Conservation (phyloP, 2,888 invertebrate genomes). For the Aricia artaxerxes region DNA sequence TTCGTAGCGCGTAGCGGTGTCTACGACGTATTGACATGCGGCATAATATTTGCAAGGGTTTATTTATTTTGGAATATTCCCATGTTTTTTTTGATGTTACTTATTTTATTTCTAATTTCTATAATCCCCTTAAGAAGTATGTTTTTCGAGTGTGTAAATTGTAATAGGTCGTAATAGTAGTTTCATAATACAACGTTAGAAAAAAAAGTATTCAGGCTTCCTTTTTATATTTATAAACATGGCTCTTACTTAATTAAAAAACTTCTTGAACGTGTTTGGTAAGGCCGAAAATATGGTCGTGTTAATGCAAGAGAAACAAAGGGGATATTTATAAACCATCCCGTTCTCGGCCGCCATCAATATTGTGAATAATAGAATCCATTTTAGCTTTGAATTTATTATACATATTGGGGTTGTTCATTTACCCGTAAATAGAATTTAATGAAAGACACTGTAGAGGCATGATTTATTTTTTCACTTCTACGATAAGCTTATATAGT, state of each 20-base stretch:
- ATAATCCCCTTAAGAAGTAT: too few species aligned
- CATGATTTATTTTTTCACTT: not conserved
- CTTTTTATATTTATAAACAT: not conserved
- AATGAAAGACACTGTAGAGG: not conserved
- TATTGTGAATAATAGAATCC: not conserved
- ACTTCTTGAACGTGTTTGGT: not conserved
- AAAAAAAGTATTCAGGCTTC: too few species aligned
- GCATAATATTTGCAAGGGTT: too few species aligned
- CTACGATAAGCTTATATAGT: too few species aligned
- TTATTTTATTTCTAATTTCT: too few species aligned
- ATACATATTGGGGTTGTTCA: not conserved
- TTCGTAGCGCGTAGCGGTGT: not conserved
- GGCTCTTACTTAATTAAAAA: not conserved
- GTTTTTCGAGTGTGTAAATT: too few species aligned
- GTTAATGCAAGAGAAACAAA: not conserved
- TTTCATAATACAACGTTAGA: too few species aligned
- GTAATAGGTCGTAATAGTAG: too few species aligned
- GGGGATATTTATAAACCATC: not conserved
- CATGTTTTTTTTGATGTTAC: too few species aligned
- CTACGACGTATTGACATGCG: not conserved
- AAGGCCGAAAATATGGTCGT: not conserved
- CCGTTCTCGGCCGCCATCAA: not conserved
- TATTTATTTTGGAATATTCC: too few species aligned
- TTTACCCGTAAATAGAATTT: not conserved
- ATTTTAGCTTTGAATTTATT: not conserved